Percentiles rank a stretch among this genome's conserved stretches.
These are phyloP conservation scores for Hydrotaea cyrtoneurina DNA, from an alignment of 2,888 invertebrate genomes.

Conservation along the genomic window DNA sequence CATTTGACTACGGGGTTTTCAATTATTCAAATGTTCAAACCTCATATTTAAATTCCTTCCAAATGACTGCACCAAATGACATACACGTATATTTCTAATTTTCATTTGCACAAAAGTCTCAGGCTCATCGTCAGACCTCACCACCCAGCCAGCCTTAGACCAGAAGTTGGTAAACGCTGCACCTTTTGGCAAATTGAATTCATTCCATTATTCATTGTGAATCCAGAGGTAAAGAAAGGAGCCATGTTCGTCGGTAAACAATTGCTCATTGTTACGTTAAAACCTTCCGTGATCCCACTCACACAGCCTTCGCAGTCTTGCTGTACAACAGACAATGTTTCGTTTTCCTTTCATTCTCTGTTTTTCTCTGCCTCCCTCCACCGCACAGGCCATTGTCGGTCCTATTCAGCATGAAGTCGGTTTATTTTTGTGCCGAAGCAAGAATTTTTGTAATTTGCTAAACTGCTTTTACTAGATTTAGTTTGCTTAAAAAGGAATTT, in stretches of 20 bases:
- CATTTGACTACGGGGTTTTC: no score
- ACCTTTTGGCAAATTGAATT: neutral
- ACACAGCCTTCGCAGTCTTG: neutral
- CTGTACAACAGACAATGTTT: neutral
- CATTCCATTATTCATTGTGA: neutral
- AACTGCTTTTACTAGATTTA: neutral
- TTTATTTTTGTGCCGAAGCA: neutral
- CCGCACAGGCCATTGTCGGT: neutral
- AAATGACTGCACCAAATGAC: no score
- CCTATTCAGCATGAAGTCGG: neutral
- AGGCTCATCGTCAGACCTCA: neutral
- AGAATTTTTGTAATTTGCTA: neutral
- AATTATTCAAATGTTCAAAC: no score
- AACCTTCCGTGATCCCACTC: neutral
- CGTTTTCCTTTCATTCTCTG: neutral
- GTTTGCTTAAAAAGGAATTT: slow-evolving; percentile 3
- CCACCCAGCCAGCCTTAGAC: neutral
- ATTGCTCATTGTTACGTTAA: slow-evolving; percentile 12
- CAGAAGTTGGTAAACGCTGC: neutral
- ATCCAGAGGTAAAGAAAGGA: neutral
- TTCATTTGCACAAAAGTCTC: no score
- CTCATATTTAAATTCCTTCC: no score
- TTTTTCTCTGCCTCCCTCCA: neutral
- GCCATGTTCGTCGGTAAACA: neutral
- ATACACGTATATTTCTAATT: no score